Evolutionary conservation across 2,797 vertebrate species (phyloP).

Genomic region (Microctenopoma stevenorrisi): DNA sequence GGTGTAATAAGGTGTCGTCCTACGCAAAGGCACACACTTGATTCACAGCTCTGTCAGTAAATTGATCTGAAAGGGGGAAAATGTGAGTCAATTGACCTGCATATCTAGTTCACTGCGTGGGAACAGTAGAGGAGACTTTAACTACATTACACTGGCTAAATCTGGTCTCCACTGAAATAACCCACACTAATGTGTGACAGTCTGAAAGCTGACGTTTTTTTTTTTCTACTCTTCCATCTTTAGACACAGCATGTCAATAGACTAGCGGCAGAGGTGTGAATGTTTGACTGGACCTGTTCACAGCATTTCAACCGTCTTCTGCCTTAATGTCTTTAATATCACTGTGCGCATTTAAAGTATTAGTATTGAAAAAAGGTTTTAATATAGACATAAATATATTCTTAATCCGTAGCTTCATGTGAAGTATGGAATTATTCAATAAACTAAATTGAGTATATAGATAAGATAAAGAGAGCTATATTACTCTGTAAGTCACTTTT

Average conservation of each 20-base stretch:
- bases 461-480: too few relatives aligned
- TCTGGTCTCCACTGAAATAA: conserved; percentile 60
- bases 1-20: conserved; percentile 32
- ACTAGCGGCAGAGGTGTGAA: conserved; percentile 1
- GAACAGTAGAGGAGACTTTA: conserved; percentile 55
- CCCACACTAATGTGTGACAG: conserved; percentile 32
- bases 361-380: neutral
- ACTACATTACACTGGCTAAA: conserved; percentile 59
- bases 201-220: conserved; percentile 13
- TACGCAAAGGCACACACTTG: conserved; percentile 41
- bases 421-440: too few relatives aligned
- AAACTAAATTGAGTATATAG: too few relatives aligned
- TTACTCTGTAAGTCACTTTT: neutral
- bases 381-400: too few relatives aligned
- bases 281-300: conserved; percentile 16
- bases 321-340: neutral
- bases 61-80: conserved; percentile 73
- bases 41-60: conserved; percentile 67
- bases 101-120: conserved; percentile 63
- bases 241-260: conserved; percentile 23
- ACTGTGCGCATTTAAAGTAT: conserved; percentile 1
- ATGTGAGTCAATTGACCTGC: conserved; percentile 68
- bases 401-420: neutral
- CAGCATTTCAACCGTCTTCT: neutral
- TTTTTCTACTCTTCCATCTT: conserved; percentile 23